Evolutionary conservation across 2,113 vertebrate species (phyloP), one percentile per base, ranked within the genome.

Genomic region (Propithecus coquereli): DNA sequence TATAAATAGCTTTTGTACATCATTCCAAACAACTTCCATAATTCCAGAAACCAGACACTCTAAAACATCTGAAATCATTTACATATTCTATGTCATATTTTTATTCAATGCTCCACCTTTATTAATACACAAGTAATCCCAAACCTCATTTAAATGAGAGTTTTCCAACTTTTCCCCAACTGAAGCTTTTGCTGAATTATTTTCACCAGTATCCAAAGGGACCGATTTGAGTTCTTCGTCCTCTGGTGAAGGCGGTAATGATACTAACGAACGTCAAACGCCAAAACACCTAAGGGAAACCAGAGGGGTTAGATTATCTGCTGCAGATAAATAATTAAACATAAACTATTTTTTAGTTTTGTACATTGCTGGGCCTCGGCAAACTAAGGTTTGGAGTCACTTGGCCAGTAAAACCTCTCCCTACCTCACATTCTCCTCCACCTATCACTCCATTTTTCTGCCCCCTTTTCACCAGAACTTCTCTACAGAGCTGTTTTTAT

Each of bases 101-200:
- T 82, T 76, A 87, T 92, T 94, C 84, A 88, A 43, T 5, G 37
- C 20, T 70, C 79, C 34, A 22, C 90, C 85, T 43, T 52, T 54
- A 61, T 90, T 83, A 91, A 96, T 83, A 57, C 91, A 79, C 32
- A 8, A 82, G 63, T 70, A 92, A 97, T 94, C 91, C 71, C 92
- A 93, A 94, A 45, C 73, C 65, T 95, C 81, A 73, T 88, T 95
- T 87, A 81, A 76, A 87, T 87, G 50, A 90, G 54, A 50, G 90
- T 43, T 92, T 96, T 92, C 84, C 70, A 73, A 54, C 34, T 32
- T 76, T 84, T 96, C 23, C 63, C 81, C 74, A 90, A n/a, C 45
- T 40, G 40, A 96, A 47, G 6, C 70, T 95, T 90, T 89, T 76
- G 63, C 65, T 96, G 73, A 95, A 89, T 96, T 89, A 82, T 91